Conservation (phyloP, 2,113 vertebrate genomes). For the Pan troglodytes region NHGRI_mPanTro3-v2.1_pri NC_072402.2:166764501-166765000, state of each 20-base stretch:
- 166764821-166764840: background rate
- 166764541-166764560: background rate
- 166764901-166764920: background rate
- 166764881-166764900: background rate
- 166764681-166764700: background rate
- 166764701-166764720: background rate
- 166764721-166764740: background rate
- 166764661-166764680: background rate
- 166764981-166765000: background rate
- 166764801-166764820: background rate
- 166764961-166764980: background rate
- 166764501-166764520: background rate
- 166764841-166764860: fast-evolving
- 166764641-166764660: background rate
- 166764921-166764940: background rate
- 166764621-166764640: background rate
- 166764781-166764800: background rate
- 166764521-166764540: background rate
- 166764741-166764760: background rate
- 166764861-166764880: background rate
- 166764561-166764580: background rate
- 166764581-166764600: background rate
- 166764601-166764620: background rate
- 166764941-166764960: fast-evolving
- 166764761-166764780: background rate